Evolutionary conservation across 1,140 invertebrate species (phyloP).

Genomic region (Brachionus plicatilis): DNA sequence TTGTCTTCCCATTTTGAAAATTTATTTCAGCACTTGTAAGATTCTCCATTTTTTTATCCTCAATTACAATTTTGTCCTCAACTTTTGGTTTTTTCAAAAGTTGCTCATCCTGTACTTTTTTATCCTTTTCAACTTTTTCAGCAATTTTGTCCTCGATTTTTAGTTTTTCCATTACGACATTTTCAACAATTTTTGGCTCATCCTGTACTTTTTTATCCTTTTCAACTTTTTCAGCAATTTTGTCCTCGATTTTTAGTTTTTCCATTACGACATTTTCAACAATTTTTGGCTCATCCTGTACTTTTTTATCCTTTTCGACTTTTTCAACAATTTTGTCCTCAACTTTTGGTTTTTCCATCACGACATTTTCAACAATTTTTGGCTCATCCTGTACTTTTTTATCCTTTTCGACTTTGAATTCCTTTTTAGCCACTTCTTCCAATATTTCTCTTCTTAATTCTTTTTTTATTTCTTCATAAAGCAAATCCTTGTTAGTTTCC

Average conservation of each 20-base stretch:
- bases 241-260: too few species aligned
- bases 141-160: too few species aligned
- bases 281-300: not conserved
- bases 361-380: too few species aligned
- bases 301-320: not conserved
- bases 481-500: not conserved
- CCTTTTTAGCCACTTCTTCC: not conserved
- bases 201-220: too few species aligned
- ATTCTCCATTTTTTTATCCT: conserved; percentile 22
- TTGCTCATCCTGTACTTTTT: too few species aligned
- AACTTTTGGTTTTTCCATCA: too few species aligned
- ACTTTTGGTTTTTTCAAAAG: not conserved
- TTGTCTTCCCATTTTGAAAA: not conserved
- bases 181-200: not conserved
- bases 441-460: not conserved
- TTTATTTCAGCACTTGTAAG: not conserved
- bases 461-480: not conserved
- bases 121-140: too few species aligned
- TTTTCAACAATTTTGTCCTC: not conserved
- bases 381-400: not conserved
- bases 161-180: not conserved
- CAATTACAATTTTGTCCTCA: not conserved
- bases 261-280: not conserved
- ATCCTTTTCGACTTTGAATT: not conserved
- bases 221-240: too few species aligned